phyloP scores from a whole-genome alignment of 2,797 vertebrate genomes.

The Harpagifer antarcticus region DNA sequence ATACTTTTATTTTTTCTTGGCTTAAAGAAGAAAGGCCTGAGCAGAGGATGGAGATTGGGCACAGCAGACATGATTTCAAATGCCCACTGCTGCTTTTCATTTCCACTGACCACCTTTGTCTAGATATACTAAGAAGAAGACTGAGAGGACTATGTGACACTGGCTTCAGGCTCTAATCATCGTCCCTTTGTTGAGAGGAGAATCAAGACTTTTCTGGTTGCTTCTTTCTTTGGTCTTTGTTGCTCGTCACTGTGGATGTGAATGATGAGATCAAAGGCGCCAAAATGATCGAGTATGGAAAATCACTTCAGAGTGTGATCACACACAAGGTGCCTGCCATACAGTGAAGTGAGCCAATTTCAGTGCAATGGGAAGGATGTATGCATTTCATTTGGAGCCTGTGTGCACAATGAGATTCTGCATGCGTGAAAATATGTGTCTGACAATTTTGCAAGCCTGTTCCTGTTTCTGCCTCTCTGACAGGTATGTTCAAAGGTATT shows the following conservation, averaged over 20 bases:
- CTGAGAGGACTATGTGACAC: constrained; percentile 35
- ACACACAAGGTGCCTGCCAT: constrained; percentile 35
- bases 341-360: constrained; percentile 27
- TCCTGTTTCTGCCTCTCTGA: constrained; percentile 13
- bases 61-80: constrained; percentile 39
- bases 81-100: constrained; percentile 25
- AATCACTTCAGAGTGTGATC: constrained; percentile 57
- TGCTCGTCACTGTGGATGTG: constrained; percentile 34
- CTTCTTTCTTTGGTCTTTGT: constrained; percentile 44
- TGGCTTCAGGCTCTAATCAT: constrained; percentile 59
- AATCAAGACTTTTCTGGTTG: constrained; percentile 34
- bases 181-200: constrained; percentile 54
- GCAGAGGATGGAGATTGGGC: constrained; percentile 15
- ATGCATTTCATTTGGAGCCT: constrained; percentile 5
- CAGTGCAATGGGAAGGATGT: not conserved
- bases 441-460: constrained; percentile 20
- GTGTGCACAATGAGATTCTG: constrained; percentile 10
- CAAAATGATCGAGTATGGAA: constrained; percentile 65
- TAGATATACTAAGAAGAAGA: constrained; percentile 34
- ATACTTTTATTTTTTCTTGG: constrained; percentile 23
- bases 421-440: constrained; percentile 1
- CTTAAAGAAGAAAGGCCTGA: constrained; percentile 36
- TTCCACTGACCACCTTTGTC: constrained; percentile 42
- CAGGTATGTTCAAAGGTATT: constrained; percentile 42
- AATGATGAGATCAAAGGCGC: constrained; percentile 76